Base-by-base conservation (phyloP, 2,888 invertebrate genomes). In the Leucania comma region DNA sequence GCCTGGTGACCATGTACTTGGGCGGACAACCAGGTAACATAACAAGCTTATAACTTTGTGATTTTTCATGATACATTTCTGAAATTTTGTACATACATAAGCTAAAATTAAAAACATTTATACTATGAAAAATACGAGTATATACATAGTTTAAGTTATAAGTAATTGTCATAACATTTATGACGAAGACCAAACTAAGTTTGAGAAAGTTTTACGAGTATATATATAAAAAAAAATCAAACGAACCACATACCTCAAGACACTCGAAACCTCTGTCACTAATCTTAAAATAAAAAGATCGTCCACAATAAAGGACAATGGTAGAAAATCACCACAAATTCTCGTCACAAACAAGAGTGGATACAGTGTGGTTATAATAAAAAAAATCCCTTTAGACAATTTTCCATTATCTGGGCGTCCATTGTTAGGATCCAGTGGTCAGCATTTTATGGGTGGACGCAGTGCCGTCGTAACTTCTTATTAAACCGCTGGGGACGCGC, bases 371-470 rank as follows among this genome's bases (percentile, higher is more conserved):
- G 92, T 93, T 92, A 93, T 94, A 94, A 94, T 93, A 93, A 94
- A 93, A 92, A 80, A 94, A 93, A 93, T 90, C 92, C 92, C 91
- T 92, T 93, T 89, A 93, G 94, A 94, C 93, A 92, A 94, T 94
- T 94, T 94, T 93, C 94, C 93, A 94, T 95, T 95, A 95, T 94
- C 93, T 92, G 88, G 88, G 85, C 89, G 90, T 91, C 92, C 91
- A 92, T 93, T 93, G 93, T 93, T 89, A 90, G 91, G 86, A 88
- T 86, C 87, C 89, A 80, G 88, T 93, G 94, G 94, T 93, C 94
- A 94, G 91, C 92, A 86, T 93, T 95, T 95, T 95, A 94, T 92
- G 91, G 92, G 89, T 83, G 89, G 89, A 81, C 87, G 86, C 88
- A 77, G 90, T 87, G 91, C 91, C 91, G 87, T 89, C 91, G 93